phyloP scores from a whole-genome alignment of 2,113 vertebrate species.

The Eulacestoma nigropectus region DNA sequence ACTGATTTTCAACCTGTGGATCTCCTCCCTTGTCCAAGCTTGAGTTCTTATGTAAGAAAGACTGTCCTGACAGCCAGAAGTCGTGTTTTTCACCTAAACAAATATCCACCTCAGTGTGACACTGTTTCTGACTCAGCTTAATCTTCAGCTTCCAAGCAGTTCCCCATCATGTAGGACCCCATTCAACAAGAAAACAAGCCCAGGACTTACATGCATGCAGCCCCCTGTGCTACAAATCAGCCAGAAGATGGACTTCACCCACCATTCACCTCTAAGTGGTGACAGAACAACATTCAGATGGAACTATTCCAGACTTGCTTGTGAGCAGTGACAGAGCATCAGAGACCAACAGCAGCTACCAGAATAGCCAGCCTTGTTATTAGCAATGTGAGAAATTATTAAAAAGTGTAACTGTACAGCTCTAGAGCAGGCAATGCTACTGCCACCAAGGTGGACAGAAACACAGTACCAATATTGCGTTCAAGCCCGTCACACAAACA shows the following conservation, averaged over 20 bases:
- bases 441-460: background rate
- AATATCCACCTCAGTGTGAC: background rate
- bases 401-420: background rate
- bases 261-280: background rate
- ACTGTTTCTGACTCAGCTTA: background rate
- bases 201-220: accelerated
- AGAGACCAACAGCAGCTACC: background rate
- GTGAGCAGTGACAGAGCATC: background rate
- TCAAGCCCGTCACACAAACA: background rate
- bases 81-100: background rate
- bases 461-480: accelerated
- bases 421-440: background rate
- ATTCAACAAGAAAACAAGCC: background rate
- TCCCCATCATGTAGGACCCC: background rate
- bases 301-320: background rate
- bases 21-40: background rate
- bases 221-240: background rate
- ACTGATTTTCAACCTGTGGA: background rate
- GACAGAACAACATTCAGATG: accelerated
- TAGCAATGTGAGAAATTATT: background rate
- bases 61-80: background rate
- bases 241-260: background rate
- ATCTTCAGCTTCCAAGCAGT: background rate
- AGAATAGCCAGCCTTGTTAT: background rate
- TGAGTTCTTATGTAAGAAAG: background rate